Evolutionary conservation across 2,797 vertebrate species (phyloP).

Genomic region (Australoheros facetus): DNA sequence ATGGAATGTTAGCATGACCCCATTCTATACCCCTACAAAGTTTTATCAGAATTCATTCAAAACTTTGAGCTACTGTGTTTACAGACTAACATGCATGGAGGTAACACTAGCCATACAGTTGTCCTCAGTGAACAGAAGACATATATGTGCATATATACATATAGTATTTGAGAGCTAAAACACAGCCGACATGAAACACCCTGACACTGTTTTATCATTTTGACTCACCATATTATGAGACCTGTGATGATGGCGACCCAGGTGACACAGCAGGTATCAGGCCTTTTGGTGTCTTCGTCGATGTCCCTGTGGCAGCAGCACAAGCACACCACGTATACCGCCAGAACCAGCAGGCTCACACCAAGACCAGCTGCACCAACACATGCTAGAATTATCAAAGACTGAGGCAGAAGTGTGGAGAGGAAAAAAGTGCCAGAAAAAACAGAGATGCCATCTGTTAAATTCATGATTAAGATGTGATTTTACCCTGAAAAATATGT

Average conservation of each 20-base stretch:
- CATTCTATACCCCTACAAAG: too few species aligned
- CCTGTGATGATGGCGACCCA: conserved; percentile 87
- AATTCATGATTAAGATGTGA: neutral
- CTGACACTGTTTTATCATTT: neutral
- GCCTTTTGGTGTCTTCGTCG: conserved; percentile 84
- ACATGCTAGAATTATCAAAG: conserved; percentile 87
- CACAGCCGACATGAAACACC: neutral
- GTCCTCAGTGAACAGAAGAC: neutral
- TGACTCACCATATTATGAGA: conserved; percentile 92
- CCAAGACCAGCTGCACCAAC: conserved; percentile 84
- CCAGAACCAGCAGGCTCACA: conserved; percentile 87
- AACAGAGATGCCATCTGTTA: neutral
- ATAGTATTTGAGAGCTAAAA: neutral
- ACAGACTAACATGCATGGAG: too few species aligned
- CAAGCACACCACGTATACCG: conserved; percentile 83
- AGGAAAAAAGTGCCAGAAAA: conserved; percentile 1
- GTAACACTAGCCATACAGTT: neutral
- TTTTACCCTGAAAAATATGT: neutral
- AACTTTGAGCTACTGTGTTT: too few species aligned
- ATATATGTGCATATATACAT: too few species aligned
- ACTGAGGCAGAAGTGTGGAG: conserved; percentile 70
- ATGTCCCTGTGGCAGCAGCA: conserved; percentile 83
- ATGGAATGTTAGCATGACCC: too few species aligned
- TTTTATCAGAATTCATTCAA: too few species aligned
- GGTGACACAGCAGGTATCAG: conserved; percentile 85